A percentile compares a stretch with the other conserved stretches of the same genome.
phyloP scores from a whole-genome alignment of 2,797 vertebrate species.

The Acipenser transmontanus region DNA sequence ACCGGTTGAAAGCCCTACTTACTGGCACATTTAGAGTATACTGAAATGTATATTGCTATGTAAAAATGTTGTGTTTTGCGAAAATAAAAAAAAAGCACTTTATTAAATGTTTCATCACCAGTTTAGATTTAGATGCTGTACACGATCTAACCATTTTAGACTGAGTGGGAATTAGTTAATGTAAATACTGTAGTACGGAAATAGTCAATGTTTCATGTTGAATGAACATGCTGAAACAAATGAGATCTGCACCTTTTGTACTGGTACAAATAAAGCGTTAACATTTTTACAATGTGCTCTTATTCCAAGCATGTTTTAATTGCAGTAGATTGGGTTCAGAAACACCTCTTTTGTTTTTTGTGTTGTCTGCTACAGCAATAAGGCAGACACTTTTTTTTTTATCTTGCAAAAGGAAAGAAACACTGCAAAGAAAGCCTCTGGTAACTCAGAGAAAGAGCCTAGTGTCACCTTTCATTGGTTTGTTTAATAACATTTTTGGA shows the following conservation, averaged over 20 bases:
- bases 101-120: constrained; percentile 78
- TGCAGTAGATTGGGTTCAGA: constrained; percentile 3
- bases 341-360: constrained; percentile 3
- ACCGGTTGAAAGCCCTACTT: constrained; percentile 45
- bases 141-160: constrained; percentile 57
- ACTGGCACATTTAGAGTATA: constrained; percentile 41
- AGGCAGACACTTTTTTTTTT: not conserved
- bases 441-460: too few species aligned
- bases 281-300: constrained; percentile 62
- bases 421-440: too few species aligned
- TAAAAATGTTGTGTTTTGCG: constrained; percentile 70
- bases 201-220: constrained; percentile 50
- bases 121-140: constrained; percentile 68
- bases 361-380: constrained; percentile 1
- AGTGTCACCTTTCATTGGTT: too few species aligned
- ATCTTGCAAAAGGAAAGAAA: too few species aligned
- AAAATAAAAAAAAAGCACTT: constrained; percentile 72
- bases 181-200: constrained; percentile 59
- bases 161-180: constrained; percentile 46
- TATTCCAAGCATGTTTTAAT: constrained; percentile 23
- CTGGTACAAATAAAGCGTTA: constrained; percentile 78
- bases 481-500: too few species aligned
- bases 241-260: constrained; percentile 73
- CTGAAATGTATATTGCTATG: constrained; percentile 67
- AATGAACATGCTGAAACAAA: constrained; percentile 51